Conservation (phyloP, 2,888 invertebrate genomes). For the Euproctis similis region DNA sequence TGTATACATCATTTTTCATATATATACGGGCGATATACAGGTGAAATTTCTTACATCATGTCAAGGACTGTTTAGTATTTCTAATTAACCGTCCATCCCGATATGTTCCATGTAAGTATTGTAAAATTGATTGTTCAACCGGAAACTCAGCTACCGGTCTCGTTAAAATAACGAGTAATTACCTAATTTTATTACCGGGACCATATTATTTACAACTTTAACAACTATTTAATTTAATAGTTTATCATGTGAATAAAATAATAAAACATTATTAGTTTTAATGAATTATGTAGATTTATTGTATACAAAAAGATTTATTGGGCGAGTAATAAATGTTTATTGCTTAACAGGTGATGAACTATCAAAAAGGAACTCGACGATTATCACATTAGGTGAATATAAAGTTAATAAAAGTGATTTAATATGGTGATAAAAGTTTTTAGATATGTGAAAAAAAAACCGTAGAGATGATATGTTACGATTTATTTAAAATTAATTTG, state of each 20-base stretch:
- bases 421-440: too few relatives aligned
- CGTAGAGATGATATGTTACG: too few relatives aligned
- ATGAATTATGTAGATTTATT: constrained; percentile 5
- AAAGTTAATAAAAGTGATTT: too few relatives aligned
- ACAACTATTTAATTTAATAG: constrained; percentile 5
- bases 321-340: constrained; percentile 13
- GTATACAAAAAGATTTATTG: constrained; percentile 13
- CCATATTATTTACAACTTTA: constrained; percentile 2
- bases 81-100: too few relatives aligned
- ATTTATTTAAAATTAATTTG: too few relatives aligned
- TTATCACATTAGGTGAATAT: too few relatives aligned
- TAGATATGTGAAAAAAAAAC: too few relatives aligned
- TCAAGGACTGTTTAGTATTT: too few relatives aligned
- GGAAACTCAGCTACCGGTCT: background rate
- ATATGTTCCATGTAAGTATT: too few relatives aligned
- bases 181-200: constrained; percentile 4
- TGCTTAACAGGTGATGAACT: constrained; percentile 18
- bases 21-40: too few relatives aligned
- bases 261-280: constrained; percentile 9
- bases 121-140: constrained; percentile 4
- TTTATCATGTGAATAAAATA: constrained; percentile 9
- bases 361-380: constrained; percentile 14
- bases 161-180: constrained; percentile 1
- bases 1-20: too few relatives aligned
- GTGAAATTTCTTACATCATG: too few relatives aligned